Base-by-base conservation (phyloP, 2,113 vertebrate genomes). In the Caracal caracal region DNA sequence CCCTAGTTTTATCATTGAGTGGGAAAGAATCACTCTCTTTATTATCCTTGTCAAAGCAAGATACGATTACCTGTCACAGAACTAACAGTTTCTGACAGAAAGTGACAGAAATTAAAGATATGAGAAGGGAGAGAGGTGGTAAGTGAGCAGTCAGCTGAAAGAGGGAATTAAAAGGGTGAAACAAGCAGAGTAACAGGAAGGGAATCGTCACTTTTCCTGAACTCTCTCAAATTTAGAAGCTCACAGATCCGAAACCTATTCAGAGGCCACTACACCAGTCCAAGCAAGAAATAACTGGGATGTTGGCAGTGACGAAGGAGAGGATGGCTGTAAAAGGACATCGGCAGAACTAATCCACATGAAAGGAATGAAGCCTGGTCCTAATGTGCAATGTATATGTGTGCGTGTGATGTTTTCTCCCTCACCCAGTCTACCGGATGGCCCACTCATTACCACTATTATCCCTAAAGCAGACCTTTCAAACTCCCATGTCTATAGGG, bases 21-120 rank as follows among this genome's bases (percentile, higher is more conserved):
- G 26, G 33, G 49, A 84, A 94, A 97, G 68, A 96, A 84, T 20
- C 49, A 93, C 16, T 89, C 86, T 96, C 70, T 84, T 71, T 82
- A 97, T 83, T 92, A 92, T 73, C 81, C 75, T 96, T 97, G 96
- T 97, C 94, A 97, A 96, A 96, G 88, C 40, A 96, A 93, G 49
- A 84, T 68, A 70, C 49, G 79, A 30, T 88, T 94, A 94, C 43
- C 53, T 97, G 71, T 83, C 93, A 96, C 16, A 92, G 63, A 97
- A 95, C 89, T 68, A 94, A 95, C 10, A 92, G 84, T 76, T 81
- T n/a, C 90, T 93, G 83, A 93, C 73, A 96, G 75, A 78, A 89
- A 93, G 12, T 59, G 78, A 75, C 84, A 88, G 56, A 93, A 92
- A 86, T 49, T 76, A 47, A 89, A 73, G 78, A 93, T 35, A 40